Percentiles rank a stretch among this genome's conserved stretches.
These are phyloP conservation scores for Caenorhabditis japonica DNA, from an alignment of 2,888 invertebrate genomes.

Conservation along the genomic window DNA sequence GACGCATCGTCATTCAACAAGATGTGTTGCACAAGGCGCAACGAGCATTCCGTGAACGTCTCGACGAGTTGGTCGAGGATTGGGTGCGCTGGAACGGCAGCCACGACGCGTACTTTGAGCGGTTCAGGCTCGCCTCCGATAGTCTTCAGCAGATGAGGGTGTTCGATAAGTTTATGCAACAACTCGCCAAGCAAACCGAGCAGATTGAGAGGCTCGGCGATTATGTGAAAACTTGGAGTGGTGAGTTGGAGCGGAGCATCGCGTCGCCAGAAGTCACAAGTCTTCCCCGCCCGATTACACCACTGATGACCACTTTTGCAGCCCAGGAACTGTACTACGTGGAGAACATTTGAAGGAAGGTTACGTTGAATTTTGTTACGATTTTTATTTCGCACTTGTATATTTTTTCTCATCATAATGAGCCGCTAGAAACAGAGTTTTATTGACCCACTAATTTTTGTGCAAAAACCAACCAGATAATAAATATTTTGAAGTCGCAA, in stretches of 20 bases:
- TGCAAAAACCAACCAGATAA: conserved; percentile 1
- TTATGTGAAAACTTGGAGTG: not conserved
- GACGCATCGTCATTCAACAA: not conserved
- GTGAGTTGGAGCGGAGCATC: conserved; percentile 1
- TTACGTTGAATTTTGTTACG: too few relatives aligned
- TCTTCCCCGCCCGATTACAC: too few relatives aligned
- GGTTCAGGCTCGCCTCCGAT: not conserved
- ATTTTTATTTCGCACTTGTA: not conserved
- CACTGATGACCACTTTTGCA: too few relatives aligned
- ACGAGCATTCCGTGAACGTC: not conserved
- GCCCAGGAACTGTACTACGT: too few relatives aligned
- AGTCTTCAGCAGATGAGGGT: conserved; percentile 15
- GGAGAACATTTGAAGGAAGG: too few relatives aligned
- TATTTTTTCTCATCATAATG: not conserved
- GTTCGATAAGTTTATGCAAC: conserved; percentile 10
- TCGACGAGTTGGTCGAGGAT: not conserved
- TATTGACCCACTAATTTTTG: not conserved
- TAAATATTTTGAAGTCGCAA: not conserved
- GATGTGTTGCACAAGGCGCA: conserved; percentile 1
- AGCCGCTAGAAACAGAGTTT: not conserved
- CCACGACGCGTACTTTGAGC: not conserved
- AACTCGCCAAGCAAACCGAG: conserved; percentile 1
- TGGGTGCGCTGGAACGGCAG: not conserved
- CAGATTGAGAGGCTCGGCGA: conserved; percentile 10
- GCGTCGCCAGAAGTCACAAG: too few relatives aligned